These are phyloP conservation scores for Leistus spinibarbis DNA, from an alignment of 2,888 invertebrate species.

Conservation along the genomic window DNA sequence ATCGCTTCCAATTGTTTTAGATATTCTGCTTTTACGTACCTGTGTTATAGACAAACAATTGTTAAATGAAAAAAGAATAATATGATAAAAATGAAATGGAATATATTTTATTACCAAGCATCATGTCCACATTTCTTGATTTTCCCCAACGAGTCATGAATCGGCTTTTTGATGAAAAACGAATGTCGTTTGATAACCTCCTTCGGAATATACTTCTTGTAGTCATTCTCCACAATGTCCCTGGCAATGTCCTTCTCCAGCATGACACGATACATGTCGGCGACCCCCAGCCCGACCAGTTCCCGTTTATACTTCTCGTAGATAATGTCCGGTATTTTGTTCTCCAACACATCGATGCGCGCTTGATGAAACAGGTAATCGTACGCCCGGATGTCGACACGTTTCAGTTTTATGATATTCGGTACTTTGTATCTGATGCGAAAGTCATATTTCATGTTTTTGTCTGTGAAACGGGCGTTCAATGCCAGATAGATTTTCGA, in stretches of 20 bases:
- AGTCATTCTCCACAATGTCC: constrained; percentile 75
- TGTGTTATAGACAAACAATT: constrained; percentile 50
- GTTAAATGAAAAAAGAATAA: constrained; percentile 18
- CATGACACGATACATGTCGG: constrained; percentile 86
- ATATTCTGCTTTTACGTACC: constrained; percentile 78
- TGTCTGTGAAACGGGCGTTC: constrained; percentile 61
- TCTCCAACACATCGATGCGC: constrained; percentile 78
- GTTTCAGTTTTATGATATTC: constrained; percentile 65
- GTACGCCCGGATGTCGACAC: constrained; percentile 76
- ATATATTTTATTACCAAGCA: constrained; percentile 60
- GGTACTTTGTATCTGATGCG: constrained; percentile 81
- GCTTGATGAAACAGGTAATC: constrained; percentile 88
- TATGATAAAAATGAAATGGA: constrained; percentile 9
- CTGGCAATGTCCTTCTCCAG: constrained; percentile 72
- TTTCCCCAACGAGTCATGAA: constrained; percentile 68
- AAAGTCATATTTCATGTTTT: constrained; percentile 67
- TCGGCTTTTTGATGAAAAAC: constrained; percentile 77
- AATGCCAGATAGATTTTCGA: constrained; percentile 73
- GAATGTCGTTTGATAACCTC: constrained; percentile 76
- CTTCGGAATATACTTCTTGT: constrained; percentile 83
- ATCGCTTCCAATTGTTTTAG: constrained; percentile 79
- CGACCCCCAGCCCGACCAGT: constrained; percentile 82
- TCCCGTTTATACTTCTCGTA: constrained; percentile 79
- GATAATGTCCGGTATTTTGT: constrained; percentile 78
- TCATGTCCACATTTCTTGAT: constrained; percentile 66